These are phyloP conservation scores for Acleris laterana DNA, from an alignment of 2,888 invertebrate genomes.

Conservation along the genomic window DNA sequence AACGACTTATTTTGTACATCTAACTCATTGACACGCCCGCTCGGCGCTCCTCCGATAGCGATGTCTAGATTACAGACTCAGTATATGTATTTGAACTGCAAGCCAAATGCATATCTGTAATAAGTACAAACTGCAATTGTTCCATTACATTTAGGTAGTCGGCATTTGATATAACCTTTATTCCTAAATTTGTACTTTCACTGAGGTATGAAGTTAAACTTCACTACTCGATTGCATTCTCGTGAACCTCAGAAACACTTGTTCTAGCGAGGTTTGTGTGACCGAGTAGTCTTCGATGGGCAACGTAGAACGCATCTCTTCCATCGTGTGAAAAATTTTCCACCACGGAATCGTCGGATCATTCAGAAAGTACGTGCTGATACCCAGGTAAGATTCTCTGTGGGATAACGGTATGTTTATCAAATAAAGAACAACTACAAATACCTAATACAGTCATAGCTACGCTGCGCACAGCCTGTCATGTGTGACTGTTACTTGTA, in stretches of 20 bases:
- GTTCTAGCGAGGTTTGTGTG: slow-evolving; percentile 92
- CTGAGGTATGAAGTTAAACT: not conserved
- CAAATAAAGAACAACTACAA: not conserved
- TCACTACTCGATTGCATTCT: slow-evolving; percentile 54
- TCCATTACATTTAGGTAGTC: too few relatives aligned
- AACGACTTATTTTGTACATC: too few relatives aligned
- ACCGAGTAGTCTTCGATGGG: slow-evolving; percentile 91
- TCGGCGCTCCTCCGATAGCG: too few relatives aligned
- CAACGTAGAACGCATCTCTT: slow-evolving; percentile 80
- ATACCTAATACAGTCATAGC: too few relatives aligned
- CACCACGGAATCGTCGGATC: slow-evolving; percentile 86
- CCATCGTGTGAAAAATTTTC: slow-evolving; percentile 87
- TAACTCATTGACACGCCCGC: too few relatives aligned
- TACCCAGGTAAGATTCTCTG: slow-evolving; percentile 88
- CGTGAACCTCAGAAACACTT: slow-evolving; percentile 88
- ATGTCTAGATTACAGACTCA: too few relatives aligned
- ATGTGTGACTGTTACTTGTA: too few relatives aligned
- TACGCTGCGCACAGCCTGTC: too few relatives aligned
- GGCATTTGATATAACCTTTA: too few relatives aligned
- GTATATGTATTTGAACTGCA: too few relatives aligned
- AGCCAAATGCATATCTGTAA: too few relatives aligned
- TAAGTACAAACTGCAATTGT: too few relatives aligned
- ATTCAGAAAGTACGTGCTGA: slow-evolving; percentile 88
- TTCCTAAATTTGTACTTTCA: not conserved
- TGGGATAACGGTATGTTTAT: slow-evolving; percentile 21